Percentiles rank a stretch among this genome's conserved stretches.
Evolutionary conservation across 1,140 invertebrate genomes (phyloP).

Genomic region (Proctacanthus coquilletti): DNA sequence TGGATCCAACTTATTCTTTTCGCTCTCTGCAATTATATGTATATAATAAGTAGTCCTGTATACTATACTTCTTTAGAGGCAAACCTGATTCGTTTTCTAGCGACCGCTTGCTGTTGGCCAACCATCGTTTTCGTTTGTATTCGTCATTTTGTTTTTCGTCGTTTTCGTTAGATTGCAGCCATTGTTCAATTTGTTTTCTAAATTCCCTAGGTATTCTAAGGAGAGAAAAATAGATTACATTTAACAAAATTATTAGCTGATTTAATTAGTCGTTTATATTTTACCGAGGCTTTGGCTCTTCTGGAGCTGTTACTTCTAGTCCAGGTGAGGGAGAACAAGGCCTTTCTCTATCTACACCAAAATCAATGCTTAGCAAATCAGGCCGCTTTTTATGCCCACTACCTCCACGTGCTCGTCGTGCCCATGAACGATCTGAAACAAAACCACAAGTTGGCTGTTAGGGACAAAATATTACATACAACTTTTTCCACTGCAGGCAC

Average conservation of each 20-base stretch:
- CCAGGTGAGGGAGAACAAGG: constrained; percentile 54
- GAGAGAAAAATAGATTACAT: no score
- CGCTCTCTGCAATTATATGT: constrained; percentile 44
- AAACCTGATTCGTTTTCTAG: constrained; percentile 66
- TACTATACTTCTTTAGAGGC: neutral
- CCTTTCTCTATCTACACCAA: constrained; percentile 51
- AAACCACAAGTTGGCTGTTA: no score
- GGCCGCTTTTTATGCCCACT: constrained; percentile 48
- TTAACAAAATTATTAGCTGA: neutral
- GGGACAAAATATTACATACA: no score
- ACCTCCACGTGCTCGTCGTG: constrained; percentile 52
- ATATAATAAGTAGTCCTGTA: constrained; percentile 3
- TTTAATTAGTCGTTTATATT: neutral
- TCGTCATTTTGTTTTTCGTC: constrained; percentile 58
- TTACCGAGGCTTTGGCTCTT: constrained; percentile 36
- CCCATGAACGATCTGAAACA: constrained; percentile 67
- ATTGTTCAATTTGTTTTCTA: constrained; percentile 78
- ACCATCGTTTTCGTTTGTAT: constrained; percentile 40
- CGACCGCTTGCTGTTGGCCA: constrained; percentile 51
- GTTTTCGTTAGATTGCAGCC: constrained; percentile 75
- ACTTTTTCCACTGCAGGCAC: no score
- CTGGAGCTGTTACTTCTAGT: constrained; percentile 31
- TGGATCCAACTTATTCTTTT: constrained; percentile 51
- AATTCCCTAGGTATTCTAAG: constrained; percentile 45
- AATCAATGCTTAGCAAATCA: constrained; percentile 52